Base-by-base conservation (phyloP, 2,888 invertebrate genomes). In the Listrodromus nycthemerus region DNA sequence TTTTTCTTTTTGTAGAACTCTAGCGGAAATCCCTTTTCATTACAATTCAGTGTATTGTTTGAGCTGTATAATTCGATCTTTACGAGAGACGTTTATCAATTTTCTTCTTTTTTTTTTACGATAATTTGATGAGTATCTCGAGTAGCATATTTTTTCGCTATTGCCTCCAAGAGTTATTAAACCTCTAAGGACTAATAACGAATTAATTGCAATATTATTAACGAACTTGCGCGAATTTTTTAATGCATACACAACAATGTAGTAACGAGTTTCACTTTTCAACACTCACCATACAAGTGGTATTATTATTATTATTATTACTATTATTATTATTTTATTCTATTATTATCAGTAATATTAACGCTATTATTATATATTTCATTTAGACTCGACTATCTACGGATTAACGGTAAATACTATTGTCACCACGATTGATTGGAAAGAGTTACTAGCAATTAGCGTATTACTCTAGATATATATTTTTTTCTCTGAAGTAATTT, bases 351-450 rank as follows among this genome's bases (percentile, higher is more conserved):
- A 65, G 58, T 66, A 77, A 61, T 71, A 66, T 77, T 45, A 45
- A 45, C 16, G 16, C 16, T 45, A 45, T 77, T 67, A 77, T 75
- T 58, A 45, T 45, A 45, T 45, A 45, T 76, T 78, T 86, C 63
- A 80, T 65, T 82, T 80, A 80, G 83, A 80, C 82, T 87, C 88
- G 84, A 89, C 69, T 87, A 83, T 88, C 89, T 90, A 91, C 80
- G 79, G 88, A 89, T 89, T 91, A 90, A 88, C 89, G 87, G 89
- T 89, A 89, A 88, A 89, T 89, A 89, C 92, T 92, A 92, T 92
- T 92, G 92, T 92, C 92, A 91, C 88, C 91, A 90, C 91, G 90
- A 92, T 91, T 92, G 91, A 92, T 92, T 92, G 89, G 89, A 90
- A 89, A 88, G 80, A 86, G 80, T 75, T 80, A 83, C 76, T 80